phyloP scores from a whole-genome alignment of 1,140 invertebrate species.

The Monochamus saltuarius region DNA sequence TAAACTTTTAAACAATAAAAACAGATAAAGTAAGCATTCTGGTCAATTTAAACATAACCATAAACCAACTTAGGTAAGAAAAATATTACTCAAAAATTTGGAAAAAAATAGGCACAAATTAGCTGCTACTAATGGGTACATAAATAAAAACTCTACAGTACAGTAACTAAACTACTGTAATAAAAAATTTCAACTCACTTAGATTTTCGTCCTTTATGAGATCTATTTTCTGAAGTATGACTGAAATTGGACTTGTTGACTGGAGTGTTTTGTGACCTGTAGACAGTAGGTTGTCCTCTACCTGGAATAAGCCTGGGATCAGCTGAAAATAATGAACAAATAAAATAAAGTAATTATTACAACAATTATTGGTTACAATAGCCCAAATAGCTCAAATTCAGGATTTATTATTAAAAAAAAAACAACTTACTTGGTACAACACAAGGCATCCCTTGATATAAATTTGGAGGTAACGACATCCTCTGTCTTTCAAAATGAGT shows the following conservation, averaged over 20 bases:
- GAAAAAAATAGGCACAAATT: too few species aligned
- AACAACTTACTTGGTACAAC: conserved; percentile 46
- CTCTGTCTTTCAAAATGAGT: conserved; percentile 42
- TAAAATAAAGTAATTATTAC: background rate
- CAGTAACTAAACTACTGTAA: too few species aligned
- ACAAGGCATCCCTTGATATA: conserved; percentile 49
- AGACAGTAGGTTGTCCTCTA: conserved; percentile 41
- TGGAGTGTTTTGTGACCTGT: conserved; percentile 37
- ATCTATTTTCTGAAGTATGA: conserved; percentile 5
- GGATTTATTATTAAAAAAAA: background rate
- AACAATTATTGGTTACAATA: too few species aligned
- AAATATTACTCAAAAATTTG: too few species aligned
- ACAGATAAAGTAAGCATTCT: too few species aligned
- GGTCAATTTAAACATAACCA: too few species aligned
- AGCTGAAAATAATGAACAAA: conserved; percentile 23
- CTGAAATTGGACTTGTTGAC: conserved; percentile 5
- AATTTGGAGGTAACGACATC: conserved; percentile 36
- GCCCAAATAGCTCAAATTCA: too few species aligned
- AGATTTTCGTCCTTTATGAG: conserved; percentile 34
- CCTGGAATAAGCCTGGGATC: conserved; percentile 42
- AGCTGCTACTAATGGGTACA: too few species aligned
- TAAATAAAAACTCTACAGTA: too few species aligned
- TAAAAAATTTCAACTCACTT: conserved; percentile 29
- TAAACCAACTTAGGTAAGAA: too few species aligned
- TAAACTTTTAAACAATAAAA: too few species aligned